phyloP scores from a whole-genome alignment of 2,113 vertebrate genomes.

The Danionella cerebrum region DNA sequence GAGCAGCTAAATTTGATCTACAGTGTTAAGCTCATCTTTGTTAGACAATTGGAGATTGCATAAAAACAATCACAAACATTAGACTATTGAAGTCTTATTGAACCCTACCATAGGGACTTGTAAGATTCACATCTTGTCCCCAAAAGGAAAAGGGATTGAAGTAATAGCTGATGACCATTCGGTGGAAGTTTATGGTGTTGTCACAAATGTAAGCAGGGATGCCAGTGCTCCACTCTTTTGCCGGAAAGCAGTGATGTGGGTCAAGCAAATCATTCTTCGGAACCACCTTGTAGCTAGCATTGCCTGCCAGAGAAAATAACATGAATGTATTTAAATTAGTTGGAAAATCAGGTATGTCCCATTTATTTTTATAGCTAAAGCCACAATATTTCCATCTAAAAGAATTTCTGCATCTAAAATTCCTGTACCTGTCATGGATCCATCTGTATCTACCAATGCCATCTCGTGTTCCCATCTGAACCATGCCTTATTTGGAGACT shows the following conservation, averaged over 20 bases:
- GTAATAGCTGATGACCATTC: constrained; percentile 65
- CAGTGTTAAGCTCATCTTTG: no score
- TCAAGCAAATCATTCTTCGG: constrained; percentile 69
- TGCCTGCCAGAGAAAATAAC: constrained; percentile 49
- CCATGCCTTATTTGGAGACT: constrained; percentile 66
- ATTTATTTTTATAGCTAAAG: no score
- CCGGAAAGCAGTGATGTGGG: constrained; percentile 61
- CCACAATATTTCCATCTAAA: no score
- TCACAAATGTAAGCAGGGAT: constrained; percentile 73
- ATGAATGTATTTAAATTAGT: no score
- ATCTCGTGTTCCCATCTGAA: constrained; percentile 82
- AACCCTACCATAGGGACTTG: constrained; percentile 65
- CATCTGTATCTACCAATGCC: constrained; percentile 70
- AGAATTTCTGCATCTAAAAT: no score
- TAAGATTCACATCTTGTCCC: constrained; percentile 64
- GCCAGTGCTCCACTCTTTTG: constrained; percentile 66
- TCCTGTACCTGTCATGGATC: constrained; percentile 82
- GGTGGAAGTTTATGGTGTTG: constrained; percentile 66
- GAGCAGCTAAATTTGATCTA: no score
- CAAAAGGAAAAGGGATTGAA: constrained; percentile 60
- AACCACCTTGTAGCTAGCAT: constrained; percentile 61
- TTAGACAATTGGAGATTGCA: no score
- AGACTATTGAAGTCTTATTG: background rate
- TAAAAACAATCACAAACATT: no score
- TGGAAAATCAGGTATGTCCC: no score